A percentile compares a stretch with the other conserved stretches of the same genome.
Conservation (phyloP, 2,888 invertebrate species). For the Strigamia maritima region DNA sequence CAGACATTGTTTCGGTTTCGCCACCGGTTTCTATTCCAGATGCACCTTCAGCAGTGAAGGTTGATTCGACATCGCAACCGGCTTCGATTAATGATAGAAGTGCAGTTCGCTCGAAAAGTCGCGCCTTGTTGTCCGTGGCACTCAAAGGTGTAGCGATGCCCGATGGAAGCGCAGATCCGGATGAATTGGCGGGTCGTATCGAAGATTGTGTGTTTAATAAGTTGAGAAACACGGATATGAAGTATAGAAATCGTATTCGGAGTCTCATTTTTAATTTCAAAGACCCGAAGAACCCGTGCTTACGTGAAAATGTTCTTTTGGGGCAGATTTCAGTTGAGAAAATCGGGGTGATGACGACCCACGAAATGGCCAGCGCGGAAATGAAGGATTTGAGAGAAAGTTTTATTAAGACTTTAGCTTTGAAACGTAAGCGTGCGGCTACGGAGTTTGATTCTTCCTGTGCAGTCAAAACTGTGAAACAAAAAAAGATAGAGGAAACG, state of each 20-base stretch:
- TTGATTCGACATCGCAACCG: too few relatives aligned
- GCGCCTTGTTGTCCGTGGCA: slow-evolving; percentile 80
- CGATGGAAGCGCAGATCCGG: slow-evolving; percentile 76
- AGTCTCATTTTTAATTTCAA: slow-evolving; percentile 96
- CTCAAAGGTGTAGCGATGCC: slow-evolving; percentile 62
- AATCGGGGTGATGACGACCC: slow-evolving; percentile 91
- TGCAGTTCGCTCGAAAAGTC: slow-evolving; percentile 83
- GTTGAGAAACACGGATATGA: slow-evolving; percentile 90
- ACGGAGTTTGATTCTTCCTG: too few relatives aligned
- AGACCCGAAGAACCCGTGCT: slow-evolving; percentile 89
- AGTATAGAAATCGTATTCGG: slow-evolving; percentile 92
- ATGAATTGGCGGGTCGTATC: slow-evolving; percentile 83
- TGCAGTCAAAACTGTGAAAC: too few relatives aligned
- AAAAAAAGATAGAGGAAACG: too few relatives aligned
- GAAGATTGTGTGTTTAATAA: slow-evolving; percentile 88
- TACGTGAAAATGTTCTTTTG: slow-evolving; percentile 85
- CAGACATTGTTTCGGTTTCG: too few relatives aligned
- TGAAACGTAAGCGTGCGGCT: too few relatives aligned
- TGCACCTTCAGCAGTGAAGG: too few relatives aligned
- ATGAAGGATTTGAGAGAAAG: slow-evolving; percentile 90
- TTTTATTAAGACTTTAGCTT: slow-evolving; percentile 94
- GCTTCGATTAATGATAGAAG: slow-evolving; percentile 58
- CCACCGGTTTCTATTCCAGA: too few relatives aligned
- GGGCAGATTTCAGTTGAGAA: slow-evolving; percentile 78
- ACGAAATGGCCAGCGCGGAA: slow-evolving; percentile 99